Evolutionary conservation across 2,113 vertebrate species (phyloP).

Genomic region (Recurvirostra avosetta): DNA sequence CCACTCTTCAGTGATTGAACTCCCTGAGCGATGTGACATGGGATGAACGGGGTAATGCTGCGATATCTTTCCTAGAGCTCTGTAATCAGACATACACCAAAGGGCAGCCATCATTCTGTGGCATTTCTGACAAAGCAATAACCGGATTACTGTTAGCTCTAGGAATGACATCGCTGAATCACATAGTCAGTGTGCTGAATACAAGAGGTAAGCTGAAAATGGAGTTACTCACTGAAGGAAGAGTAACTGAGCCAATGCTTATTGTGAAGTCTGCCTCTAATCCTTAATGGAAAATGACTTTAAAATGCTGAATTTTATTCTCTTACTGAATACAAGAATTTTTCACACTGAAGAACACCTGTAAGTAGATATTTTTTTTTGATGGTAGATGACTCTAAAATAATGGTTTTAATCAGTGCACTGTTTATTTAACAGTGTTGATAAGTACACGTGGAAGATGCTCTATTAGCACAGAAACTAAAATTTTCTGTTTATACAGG

Average conservation of each 20-base stretch:
- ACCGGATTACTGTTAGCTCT: not conserved
- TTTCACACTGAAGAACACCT: not conserved
- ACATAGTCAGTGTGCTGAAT: not conserved
- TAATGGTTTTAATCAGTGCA: not conserved
- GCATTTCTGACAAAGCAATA: slow-evolving; percentile 18
- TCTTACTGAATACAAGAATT: not conserved
- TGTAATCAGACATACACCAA: not conserved
- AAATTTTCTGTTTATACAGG: slow-evolving; percentile 76
- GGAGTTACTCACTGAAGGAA: not conserved
- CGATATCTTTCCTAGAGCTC: not conserved
- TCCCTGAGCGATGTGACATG: slow-evolving; percentile 11
- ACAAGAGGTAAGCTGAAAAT: not conserved
- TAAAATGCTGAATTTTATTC: not conserved
- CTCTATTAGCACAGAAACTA: slow-evolving; percentile 47
- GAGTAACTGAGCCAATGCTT: not conserved
- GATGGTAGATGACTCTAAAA: not conserved
- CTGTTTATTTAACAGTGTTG: not conserved
- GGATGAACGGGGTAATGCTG: not conserved
- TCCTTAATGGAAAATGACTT: not conserved
- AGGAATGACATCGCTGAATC: not conserved
- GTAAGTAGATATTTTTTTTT: not conserved
- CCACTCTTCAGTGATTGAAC: not conserved
- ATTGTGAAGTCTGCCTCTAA: not conserved
- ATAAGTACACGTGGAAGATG: not conserved
- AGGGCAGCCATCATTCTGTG: slow-evolving; percentile 17